phyloP scores from a whole-genome alignment of 2,113 vertebrate species.

The Alligator sinensis region DNA sequence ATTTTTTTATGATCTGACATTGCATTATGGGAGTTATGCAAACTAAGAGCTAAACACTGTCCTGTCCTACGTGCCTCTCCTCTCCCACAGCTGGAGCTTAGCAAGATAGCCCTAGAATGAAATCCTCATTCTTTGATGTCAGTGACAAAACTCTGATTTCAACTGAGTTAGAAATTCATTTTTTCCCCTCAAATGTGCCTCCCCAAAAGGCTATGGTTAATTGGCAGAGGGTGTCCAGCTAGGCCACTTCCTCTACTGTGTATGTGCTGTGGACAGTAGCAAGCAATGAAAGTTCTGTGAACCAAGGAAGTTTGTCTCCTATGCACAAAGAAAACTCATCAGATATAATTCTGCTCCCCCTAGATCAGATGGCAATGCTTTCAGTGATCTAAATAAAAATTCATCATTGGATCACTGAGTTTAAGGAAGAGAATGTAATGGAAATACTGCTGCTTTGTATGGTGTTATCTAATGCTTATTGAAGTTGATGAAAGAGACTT shows the following conservation, averaged over 20 bases:
- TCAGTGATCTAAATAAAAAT: neutral
- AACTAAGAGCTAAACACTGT: neutral
- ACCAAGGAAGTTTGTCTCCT: neutral
- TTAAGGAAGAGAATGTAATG: neutral
- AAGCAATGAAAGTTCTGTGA: neutral
- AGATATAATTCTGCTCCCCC: neutral
- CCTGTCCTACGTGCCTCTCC: neutral
- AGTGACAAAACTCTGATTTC: neutral
- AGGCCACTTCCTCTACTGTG: neutral
- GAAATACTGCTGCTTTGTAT: neutral
- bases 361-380: neutral
- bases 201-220: neutral
- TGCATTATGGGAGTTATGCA: neutral
- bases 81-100: neutral
- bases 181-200: neutral
- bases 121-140: neutral
- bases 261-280: accelerated
- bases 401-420: neutral
- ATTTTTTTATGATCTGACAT: conserved; percentile 47
- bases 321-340: neutral
- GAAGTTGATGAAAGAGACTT: neutral
- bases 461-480: neutral
- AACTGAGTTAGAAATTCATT: neutral
- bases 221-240: neutral
- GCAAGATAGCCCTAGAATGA: neutral